Conservation (phyloP, 1,140 invertebrate genomes). For the Drosophila ananassae region DNA sequence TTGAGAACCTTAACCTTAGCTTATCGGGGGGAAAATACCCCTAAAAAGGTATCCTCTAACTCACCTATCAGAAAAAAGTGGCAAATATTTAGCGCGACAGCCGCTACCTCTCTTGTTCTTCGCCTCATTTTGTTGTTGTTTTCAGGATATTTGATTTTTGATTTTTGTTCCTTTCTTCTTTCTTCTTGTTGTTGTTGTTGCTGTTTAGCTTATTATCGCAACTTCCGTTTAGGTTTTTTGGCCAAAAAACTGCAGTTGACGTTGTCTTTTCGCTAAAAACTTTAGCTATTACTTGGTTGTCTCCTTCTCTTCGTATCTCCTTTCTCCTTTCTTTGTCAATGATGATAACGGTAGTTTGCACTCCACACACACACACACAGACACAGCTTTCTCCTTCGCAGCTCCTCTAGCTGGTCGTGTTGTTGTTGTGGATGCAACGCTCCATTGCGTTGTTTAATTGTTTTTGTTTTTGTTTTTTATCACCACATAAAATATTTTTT, state of each 20-base stretch:
- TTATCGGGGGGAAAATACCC: slow-evolving; percentile 9
- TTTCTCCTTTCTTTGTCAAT: not conserved
- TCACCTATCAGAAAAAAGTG: slow-evolving; percentile 72
- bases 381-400: not conserved
- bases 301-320: not conserved
- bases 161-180: slow-evolving; percentile 15
- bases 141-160: slow-evolving; percentile 20
- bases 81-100: slow-evolving; percentile 41
- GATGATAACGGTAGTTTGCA: slow-evolving; percentile 39
- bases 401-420: slow-evolving; percentile 23
- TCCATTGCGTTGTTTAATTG: slow-evolving; percentile 38
- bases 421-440: slow-evolving; percentile 61
- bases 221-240: slow-evolving; percentile 8
- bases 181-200: slow-evolving; percentile 15
- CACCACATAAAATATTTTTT: slow-evolving; percentile 20
- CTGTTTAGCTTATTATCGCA: slow-evolving; percentile 14
- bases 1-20: no score
- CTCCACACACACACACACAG: slow-evolving; percentile 7
- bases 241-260: slow-evolving; percentile 40
- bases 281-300: slow-evolving; percentile 29
- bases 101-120: slow-evolving; percentile 14
- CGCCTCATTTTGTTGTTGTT: slow-evolving; percentile 38
- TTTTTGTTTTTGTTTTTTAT: slow-evolving; percentile 15
- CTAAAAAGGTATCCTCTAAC: slow-evolving; percentile 9
- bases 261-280: slow-evolving; percentile 30